These are phyloP conservation scores for Eristalis intricaria DNA, from an alignment of 2,888 invertebrate species.

Conservation along the genomic window DNA sequence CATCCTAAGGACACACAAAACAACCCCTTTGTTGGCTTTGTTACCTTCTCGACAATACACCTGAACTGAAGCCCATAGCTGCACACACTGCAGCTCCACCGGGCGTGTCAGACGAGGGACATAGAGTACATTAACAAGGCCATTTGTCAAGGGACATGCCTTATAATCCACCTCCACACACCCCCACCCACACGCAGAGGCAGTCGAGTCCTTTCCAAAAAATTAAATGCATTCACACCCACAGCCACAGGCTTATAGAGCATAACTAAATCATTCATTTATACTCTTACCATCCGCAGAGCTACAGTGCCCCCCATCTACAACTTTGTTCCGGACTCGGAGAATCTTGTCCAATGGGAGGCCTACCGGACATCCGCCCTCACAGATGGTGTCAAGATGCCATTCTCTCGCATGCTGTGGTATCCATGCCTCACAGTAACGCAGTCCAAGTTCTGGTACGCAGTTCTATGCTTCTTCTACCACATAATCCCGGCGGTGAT, in stretches of 20 bases:
- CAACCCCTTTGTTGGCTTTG: not conserved
- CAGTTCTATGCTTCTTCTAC: conserved; percentile 83
- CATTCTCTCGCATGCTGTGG: conserved; percentile 87
- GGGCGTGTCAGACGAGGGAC: not conserved
- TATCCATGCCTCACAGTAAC: conserved; percentile 83
- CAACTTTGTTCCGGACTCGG: conserved; percentile 92
- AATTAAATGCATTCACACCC: conserved; percentile 49
- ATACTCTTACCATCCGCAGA: conserved; percentile 33
- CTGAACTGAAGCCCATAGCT: conserved; percentile 32
- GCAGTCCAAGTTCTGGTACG: conserved; percentile 80
- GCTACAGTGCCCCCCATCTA: conserved; percentile 85
- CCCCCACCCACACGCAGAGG: not conserved
- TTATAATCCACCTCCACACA: conserved; percentile 53
- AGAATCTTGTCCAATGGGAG: conserved; percentile 91
- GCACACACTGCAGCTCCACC: not conserved
- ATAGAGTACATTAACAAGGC: conserved; percentile 22
- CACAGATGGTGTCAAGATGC: conserved; percentile 82
- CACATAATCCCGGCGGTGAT: conserved; percentile 86
- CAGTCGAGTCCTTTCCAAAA: conserved; percentile 11
- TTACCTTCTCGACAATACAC: conserved; percentile 36
- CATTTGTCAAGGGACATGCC: conserved; percentile 59
- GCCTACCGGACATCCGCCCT: conserved; percentile 84
- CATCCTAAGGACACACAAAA: conserved; percentile 19
- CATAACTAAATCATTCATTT: conserved; percentile 41
- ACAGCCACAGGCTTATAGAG: conserved; percentile 2